These are phyloP conservation scores for Sciurus niger DNA, from an alignment of 2,113 vertebrate species.

Conservation along the genomic window DNA sequence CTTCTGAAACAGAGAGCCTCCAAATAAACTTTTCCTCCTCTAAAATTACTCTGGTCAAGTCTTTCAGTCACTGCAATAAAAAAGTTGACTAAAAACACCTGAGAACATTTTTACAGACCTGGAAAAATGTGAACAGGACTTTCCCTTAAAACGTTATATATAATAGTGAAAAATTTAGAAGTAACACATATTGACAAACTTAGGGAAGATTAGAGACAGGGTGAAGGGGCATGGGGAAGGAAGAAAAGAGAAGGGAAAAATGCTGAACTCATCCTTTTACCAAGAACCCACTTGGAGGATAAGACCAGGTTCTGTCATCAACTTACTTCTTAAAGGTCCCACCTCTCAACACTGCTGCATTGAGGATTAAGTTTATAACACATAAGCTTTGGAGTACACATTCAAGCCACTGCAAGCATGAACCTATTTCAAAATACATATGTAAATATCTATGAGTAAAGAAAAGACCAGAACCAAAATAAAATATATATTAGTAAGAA, in stretches of 20 bases:
- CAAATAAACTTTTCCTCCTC: too few species aligned
- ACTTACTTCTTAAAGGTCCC: background rate
- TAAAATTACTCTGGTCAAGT: too few species aligned
- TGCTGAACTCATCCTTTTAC: background rate
- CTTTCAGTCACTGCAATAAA: too few species aligned
- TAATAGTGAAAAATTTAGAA: conserved; percentile 38
- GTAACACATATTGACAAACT: background rate
- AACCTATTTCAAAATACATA: background rate
- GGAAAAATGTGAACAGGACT: background rate
- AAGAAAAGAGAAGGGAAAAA: background rate
- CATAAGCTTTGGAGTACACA: background rate
- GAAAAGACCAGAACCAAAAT: background rate
- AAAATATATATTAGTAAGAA: background rate
- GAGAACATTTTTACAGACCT: conserved; percentile 9
- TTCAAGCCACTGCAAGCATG: background rate
- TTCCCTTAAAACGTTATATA: conserved; percentile 17
- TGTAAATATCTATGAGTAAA: conserved; percentile 17
- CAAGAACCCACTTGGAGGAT: background rate
- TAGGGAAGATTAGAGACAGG: conserved; percentile 10
- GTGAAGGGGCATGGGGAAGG: background rate
- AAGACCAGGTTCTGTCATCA: background rate
- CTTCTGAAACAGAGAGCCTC: too few species aligned
- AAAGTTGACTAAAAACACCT: too few species aligned
- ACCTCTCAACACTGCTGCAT: background rate
- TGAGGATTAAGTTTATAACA: background rate